Conservation (phyloP, 2,888 invertebrate species). For the Latrodectus hesperus region DNA sequence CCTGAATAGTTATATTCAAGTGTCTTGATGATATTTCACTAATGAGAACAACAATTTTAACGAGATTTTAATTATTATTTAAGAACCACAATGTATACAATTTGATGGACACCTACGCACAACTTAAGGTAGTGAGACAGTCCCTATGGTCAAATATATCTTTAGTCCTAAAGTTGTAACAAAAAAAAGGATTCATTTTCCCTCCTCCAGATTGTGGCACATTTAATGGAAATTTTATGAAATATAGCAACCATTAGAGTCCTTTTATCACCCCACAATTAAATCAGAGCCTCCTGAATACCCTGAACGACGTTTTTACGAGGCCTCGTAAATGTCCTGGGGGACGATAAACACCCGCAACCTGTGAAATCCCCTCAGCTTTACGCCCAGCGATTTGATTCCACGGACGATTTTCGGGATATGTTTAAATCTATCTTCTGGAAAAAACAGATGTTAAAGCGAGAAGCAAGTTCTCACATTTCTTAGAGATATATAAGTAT, state of each 20-base stretch:
- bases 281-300: constrained; percentile 55
- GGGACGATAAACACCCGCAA: constrained; percentile 32
- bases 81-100: too few species aligned
- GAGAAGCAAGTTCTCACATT: constrained; percentile 15
- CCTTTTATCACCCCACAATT: constrained; percentile 64
- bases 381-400: constrained; percentile 33
- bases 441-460: constrained; percentile 31
- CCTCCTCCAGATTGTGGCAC: constrained; percentile 1
- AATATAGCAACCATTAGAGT: constrained; percentile 54
- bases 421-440: constrained; percentile 8
- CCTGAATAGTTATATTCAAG: too few species aligned
- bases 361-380: constrained; percentile 31
- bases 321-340: constrained; percentile 34
- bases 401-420: constrained; percentile 27
- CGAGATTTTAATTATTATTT: too few species aligned
- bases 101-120: too few species aligned
- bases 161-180: too few species aligned
- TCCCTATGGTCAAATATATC: too few species aligned
- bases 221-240: constrained; percentile 62
- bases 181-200: too few species aligned
- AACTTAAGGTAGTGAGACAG: too few species aligned
- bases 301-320: constrained; percentile 58
- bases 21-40: too few species aligned
- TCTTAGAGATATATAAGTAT: not conserved
- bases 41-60: too few species aligned